Percentiles rank a stretch among this genome's conserved stretches.
Conservation (phyloP, 2,888 invertebrate species). For the Morpho deidamia region DNA sequence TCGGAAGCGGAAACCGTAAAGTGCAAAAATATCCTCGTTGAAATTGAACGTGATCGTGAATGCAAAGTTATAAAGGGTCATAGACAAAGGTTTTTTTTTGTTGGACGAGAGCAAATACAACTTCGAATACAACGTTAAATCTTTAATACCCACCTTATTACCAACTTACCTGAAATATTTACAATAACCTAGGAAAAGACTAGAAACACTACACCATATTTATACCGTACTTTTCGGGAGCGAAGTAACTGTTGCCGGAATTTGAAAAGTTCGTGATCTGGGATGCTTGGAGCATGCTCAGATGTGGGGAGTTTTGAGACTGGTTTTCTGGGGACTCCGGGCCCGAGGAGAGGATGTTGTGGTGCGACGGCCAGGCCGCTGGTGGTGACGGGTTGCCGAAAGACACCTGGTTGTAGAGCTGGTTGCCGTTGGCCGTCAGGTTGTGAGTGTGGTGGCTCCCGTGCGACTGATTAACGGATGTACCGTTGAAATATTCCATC, state of each 20-base stretch:
- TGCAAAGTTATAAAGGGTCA: neutral
- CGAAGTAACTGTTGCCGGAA: slow-evolving; percentile 70
- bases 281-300: slow-evolving; percentile 71
- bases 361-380: slow-evolving; percentile 66
- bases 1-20: slow-evolving; percentile 15
- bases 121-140: slow-evolving; percentile 8
- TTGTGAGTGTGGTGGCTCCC: slow-evolving; percentile 66
- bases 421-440: slow-evolving; percentile 65
- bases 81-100: slow-evolving; percentile 5
- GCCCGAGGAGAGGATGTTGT: slow-evolving; percentile 66
- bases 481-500: slow-evolving; percentile 76
- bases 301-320: slow-evolving; percentile 61
- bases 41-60: slow-evolving; percentile 1
- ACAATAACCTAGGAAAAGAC: slow-evolving; percentile 35
- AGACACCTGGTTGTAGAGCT: slow-evolving; percentile 72
- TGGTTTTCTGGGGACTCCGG: slow-evolving; percentile 70
- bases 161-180: slow-evolving; percentile 15
- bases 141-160: slow-evolving; percentile 8
- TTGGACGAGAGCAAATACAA: slow-evolving; percentile 16
- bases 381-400: slow-evolving; percentile 72
- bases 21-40: neutral
- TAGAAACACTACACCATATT: slow-evolving; percentile 75
- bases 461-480: slow-evolving; percentile 66
- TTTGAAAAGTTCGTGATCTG: slow-evolving; percentile 75
- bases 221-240: slow-evolving; percentile 73